A percentile compares a stretch with the other conserved stretches of the same genome.
Evolutionary conservation across 2,113 vertebrate genomes (phyloP).

Genomic region (Eira barbara): DNA sequence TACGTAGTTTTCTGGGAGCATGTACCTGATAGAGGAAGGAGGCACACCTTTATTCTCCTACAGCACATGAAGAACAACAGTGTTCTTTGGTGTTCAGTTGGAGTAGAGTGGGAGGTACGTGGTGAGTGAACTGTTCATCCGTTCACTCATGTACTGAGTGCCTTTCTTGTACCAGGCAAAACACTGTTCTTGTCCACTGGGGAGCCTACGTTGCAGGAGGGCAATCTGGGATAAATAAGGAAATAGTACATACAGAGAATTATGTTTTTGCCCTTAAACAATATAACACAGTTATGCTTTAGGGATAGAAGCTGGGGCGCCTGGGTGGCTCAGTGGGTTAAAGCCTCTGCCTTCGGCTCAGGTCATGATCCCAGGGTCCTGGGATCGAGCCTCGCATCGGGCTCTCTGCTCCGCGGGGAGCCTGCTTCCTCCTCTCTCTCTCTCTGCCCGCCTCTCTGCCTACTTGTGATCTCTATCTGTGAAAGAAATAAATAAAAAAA

Average conservation of each 20-base stretch:
- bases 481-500: too few species aligned
- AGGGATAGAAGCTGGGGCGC: background rate
- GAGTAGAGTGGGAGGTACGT: background rate
- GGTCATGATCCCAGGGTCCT: background rate
- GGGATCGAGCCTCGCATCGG: background rate
- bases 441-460: too few species aligned
- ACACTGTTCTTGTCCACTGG: background rate
- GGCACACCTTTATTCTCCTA: background rate
- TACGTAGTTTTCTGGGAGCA: background rate
- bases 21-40: too few species aligned
- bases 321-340: background rate
- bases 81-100: background rate
- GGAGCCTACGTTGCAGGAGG: background rate
- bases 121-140: background rate
- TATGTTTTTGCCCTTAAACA: background rate
- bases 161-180: background rate
- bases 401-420: too few species aligned
- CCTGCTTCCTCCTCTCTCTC: too few species aligned
- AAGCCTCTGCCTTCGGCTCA: background rate
- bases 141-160: background rate
- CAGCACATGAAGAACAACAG: background rate
- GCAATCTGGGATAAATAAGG: background rate
- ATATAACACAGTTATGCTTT: background rate
- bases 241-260: background rate
- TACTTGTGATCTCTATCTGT: too few species aligned